phyloP scores from a whole-genome alignment of 2,888 invertebrate genomes.

The Chymomyza amoena region DNA sequence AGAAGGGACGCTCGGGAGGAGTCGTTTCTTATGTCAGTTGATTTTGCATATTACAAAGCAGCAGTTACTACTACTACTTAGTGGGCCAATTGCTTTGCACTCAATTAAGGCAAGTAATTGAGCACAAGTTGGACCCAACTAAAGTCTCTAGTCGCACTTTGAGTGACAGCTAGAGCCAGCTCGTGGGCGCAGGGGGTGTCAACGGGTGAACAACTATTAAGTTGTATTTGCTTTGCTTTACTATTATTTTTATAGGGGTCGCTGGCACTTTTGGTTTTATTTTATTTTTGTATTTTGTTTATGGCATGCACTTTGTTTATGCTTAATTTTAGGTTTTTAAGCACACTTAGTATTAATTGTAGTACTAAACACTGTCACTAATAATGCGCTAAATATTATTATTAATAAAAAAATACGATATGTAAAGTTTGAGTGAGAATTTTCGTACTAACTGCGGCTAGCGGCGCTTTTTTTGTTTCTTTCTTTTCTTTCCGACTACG shows the following conservation, averaged over 20 bases:
- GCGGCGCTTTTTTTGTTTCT: slow-evolving; percentile 30
- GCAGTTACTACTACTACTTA: neutral
- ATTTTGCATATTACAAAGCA: neutral
- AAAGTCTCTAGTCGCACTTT: neutral
- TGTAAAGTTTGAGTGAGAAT: slow-evolving; percentile 32
- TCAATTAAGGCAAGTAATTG: neutral
- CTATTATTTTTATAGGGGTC: neutral
- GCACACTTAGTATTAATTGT: neutral
- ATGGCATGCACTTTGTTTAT: slow-evolving; percentile 13
- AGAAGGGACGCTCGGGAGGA: too few species aligned
- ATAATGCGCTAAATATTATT: neutral
- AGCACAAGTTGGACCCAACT: neutral
- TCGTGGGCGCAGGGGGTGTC: too few species aligned
- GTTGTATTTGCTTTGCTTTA: too few species aligned
- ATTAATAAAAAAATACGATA: neutral
- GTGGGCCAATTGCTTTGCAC: neutral
- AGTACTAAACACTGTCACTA: slow-evolving; percentile 21
- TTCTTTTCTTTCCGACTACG: slow-evolving; percentile 50
- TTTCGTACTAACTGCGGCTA: slow-evolving; percentile 58
- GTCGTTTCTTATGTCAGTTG: neutral
- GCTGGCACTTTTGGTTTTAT: slow-evolving; percentile 36
- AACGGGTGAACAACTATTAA: too few species aligned
- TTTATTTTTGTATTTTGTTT: slow-evolving; percentile 14
- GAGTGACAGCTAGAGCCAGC: neutral
- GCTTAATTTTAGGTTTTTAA: slow-evolving; percentile 5